Percentiles rank a stretch among this genome's conserved stretches.
phyloP scores from a whole-genome alignment of 2,113 vertebrate genomes.

The Morone saxatilis region DNA sequence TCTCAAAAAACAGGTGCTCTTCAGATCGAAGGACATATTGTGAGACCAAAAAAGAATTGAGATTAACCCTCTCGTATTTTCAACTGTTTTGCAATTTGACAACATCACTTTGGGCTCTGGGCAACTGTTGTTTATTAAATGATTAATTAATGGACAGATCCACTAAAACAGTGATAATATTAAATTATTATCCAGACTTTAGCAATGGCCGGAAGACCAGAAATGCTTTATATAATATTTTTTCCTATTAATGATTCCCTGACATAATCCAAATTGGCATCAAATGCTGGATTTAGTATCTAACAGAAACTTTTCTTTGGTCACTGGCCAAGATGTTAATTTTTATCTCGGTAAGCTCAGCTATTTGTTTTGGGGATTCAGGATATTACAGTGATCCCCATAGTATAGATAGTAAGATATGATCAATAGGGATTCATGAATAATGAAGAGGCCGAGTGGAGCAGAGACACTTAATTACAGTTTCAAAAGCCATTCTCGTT shows the following conservation, averaged over 20 bases:
- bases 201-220: not conserved
- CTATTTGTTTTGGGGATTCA: slow-evolving; percentile 86
- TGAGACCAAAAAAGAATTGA: too few species aligned
- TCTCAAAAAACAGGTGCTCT: too few species aligned
- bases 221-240: not conserved
- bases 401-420: slow-evolving; percentile 86
- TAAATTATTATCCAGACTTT: slow-evolving; percentile 21
- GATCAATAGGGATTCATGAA: slow-evolving; percentile 95
- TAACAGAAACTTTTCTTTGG: slow-evolving; percentile 28
- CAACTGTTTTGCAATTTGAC: too few species aligned
- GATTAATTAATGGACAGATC: not conserved
- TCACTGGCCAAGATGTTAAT: slow-evolving; percentile 54
- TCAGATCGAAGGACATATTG: too few species aligned
- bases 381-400: slow-evolving; percentile 87
- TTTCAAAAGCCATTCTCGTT: slow-evolving; percentile 95
- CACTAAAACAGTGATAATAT: not conserved
- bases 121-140: slow-evolving; percentile 3
- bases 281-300: slow-evolving; percentile 43
- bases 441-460: slow-evolving; percentile 89
- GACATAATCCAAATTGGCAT: slow-evolving; percentile 31
- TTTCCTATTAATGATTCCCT: slow-evolving; percentile 19
- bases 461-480: slow-evolving; percentile 93
- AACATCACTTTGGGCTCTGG: not conserved
- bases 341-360: slow-evolving; percentile 47
- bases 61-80: too few species aligned